Conservation (phyloP, 2,888 invertebrate species). For the Rhorus exstirpatorius region DNA sequence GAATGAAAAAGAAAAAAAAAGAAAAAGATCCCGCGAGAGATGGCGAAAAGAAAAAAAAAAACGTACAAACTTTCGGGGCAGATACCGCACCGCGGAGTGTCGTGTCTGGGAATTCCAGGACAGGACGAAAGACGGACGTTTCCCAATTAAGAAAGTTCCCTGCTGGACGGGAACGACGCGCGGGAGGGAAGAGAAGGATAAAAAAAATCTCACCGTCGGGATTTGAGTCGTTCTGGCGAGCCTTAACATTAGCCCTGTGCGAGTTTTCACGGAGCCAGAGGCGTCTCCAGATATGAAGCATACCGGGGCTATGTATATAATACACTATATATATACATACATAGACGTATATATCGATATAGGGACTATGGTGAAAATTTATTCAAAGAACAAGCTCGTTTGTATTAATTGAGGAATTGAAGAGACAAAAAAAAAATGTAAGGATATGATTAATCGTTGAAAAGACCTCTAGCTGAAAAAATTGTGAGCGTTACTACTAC, state of each 20-base stretch:
- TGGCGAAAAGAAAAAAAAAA: slow-evolving; percentile 50
- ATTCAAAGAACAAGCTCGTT: not conserved
- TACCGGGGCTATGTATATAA: not conserved
- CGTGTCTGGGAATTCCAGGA: slow-evolving; percentile 63
- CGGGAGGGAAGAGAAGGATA: slow-evolving; percentile 4
- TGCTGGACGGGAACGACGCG: slow-evolving; percentile 36
- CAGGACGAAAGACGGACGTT: slow-evolving; percentile 65
- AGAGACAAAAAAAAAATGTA: too few relatives aligned
- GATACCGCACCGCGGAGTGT: slow-evolving; percentile 58
- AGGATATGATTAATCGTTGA: too few relatives aligned
- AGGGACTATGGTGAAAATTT: not conserved
- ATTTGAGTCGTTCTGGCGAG: slow-evolving; percentile 64
- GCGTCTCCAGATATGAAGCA: slow-evolving; percentile 32
- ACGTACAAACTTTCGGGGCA: slow-evolving; percentile 49
- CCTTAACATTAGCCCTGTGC: slow-evolving; percentile 49
- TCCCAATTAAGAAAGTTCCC: slow-evolving; percentile 69
- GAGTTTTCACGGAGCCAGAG: slow-evolving; percentile 31
- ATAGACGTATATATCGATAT: not conserved
- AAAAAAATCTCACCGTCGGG: slow-evolving; percentile 67
- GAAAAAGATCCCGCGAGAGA: slow-evolving; percentile 42
- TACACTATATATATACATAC: slow-evolving; percentile 3
- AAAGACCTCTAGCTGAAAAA: too few relatives aligned
- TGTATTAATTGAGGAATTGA: not conserved
- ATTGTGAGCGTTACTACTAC: too few relatives aligned
- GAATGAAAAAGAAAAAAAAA: too few relatives aligned